Base-by-base conservation (phyloP, 2,797 vertebrate genomes). In the Falco peregrinus region DNA sequence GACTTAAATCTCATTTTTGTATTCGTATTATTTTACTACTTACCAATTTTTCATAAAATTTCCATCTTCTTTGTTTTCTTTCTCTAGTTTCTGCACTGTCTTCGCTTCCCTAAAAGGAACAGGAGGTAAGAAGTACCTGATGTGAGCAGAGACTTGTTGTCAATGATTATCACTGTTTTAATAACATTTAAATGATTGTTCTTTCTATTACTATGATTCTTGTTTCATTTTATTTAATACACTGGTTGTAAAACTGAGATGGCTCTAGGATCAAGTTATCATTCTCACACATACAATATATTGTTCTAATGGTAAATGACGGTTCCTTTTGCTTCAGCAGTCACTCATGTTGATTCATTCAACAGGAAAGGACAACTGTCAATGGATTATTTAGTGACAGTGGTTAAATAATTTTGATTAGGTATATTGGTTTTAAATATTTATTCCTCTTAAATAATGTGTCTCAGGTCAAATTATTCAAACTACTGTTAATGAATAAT, bases 381-480 rank as follows among this genome's bases (percentile, higher is more conserved):
- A 67, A 39, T 43, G 51, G 35, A 74, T 63, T 67, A 54, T 67
- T 85, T 80, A 51, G 51, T 81, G 69, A 83, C 35, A 56, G 73
- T 67, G 8, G 26, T 77, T 86, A 85, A 93, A 81, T 63, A 57
- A 70, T 19, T 80, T 80, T 90, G 51, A 91, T 63, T 67, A 59
- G 28, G 78, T 60, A 41, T 41, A 45, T 37, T 61, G 2, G 3
- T 10, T 93, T 91, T 48, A 88, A 93, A 74, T 91, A 94, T 94
- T 90, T 91, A 80, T 83, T 74, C 31, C 25, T 90, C 43, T 51
- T 88, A 83, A 83, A 81, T 93, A 90, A 80, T 74, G 37, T 9
- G 54, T 88, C 89, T 84, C 70, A 87, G n/a, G 47, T 78, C n/a
- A 92, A 53, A 82, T 91, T 84, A 65, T 73, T 93, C 51, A 82